phyloP scores from a whole-genome alignment of 2,888 invertebrate species.

The Timandra comae region DNA sequence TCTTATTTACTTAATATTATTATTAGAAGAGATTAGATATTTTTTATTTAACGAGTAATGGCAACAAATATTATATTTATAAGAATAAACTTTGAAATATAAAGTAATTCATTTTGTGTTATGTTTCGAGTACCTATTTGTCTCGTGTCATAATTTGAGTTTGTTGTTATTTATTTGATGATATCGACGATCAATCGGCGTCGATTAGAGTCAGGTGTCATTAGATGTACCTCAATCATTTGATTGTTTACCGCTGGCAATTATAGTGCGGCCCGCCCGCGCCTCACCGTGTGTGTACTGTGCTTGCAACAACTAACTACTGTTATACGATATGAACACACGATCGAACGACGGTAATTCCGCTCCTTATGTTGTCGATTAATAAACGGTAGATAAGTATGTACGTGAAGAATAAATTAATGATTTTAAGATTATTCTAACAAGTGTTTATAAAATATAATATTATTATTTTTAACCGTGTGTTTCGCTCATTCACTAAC shows the following conservation, averaged over 20 bases:
- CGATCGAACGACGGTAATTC: slow-evolving; percentile 53
- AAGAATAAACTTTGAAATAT: slow-evolving; percentile 55
- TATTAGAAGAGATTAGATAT: slow-evolving; percentile 72
- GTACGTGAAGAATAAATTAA: slow-evolving; percentile 75
- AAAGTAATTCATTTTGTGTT: slow-evolving; percentile 67
- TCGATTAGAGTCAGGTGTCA: slow-evolving; percentile 36
- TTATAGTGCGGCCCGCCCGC: slow-evolving; percentile 10
- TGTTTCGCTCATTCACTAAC: slow-evolving; percentile 69
- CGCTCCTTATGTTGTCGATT: slow-evolving; percentile 69
- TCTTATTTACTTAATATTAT: slow-evolving; percentile 70
- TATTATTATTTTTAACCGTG: slow-evolving; percentile 75
- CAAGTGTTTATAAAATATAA: slow-evolving; percentile 77
- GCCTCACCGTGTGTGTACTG: slow-evolving; percentile 7
- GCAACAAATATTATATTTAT: slow-evolving; percentile 71
- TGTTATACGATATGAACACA: slow-evolving; percentile 33
- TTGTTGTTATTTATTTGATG: slow-evolving; percentile 71
- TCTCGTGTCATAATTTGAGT: slow-evolving; percentile 70
- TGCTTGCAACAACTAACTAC: slow-evolving; percentile 13
- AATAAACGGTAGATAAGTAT: slow-evolving; percentile 66
- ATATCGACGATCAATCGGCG: slow-evolving; percentile 53
- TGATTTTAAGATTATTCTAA: slow-evolving; percentile 76
- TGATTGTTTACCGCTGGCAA: slow-evolving; percentile 26
- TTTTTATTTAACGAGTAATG: slow-evolving; percentile 71
- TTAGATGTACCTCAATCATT: slow-evolving; percentile 20
- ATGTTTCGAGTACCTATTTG: slow-evolving; percentile 61